phyloP scores from a whole-genome alignment of 2,113 vertebrate species.

The Chrysemys picta region DNA sequence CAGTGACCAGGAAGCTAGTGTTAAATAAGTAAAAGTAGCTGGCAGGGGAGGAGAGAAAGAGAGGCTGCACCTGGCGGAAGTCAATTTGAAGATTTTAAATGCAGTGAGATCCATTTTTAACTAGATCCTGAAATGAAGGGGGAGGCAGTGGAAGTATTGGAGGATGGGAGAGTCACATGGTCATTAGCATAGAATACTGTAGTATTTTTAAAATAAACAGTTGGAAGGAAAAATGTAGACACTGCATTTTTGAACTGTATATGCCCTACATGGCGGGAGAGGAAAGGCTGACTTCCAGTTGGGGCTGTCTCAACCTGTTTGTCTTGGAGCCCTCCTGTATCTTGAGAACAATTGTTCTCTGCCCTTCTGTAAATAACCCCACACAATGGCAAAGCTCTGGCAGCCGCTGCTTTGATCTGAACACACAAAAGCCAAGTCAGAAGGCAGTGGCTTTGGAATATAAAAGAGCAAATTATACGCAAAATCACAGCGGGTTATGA shows the following conservation, averaged over 20 bases:
- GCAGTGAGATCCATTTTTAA: neutral
- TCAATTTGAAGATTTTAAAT: neutral
- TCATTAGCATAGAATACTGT: neutral
- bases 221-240: neutral
- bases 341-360: slow-evolving; percentile 60
- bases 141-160: neutral
- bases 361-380: slow-evolving; percentile 50
- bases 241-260: neutral
- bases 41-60: neutral
- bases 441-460: slow-evolving; percentile 38
- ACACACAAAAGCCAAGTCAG: neutral
- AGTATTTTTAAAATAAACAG: neutral
- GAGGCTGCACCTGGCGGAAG: neutral
- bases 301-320: slow-evolving; percentile 27
- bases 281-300: neutral
- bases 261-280: neutral
- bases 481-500: slow-evolving; percentile 1
- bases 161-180: neutral
- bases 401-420: slow-evolving; percentile 29
- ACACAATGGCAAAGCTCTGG: slow-evolving; percentile 49
- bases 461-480: slow-evolving; percentile 25
- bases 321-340: slow-evolving; percentile 10
- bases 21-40: neutral
- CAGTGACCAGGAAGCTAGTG: neutral
- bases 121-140: neutral